phyloP scores from a whole-genome alignment of 2,797 vertebrate genomes.

The Pangasius krempfi region DNA sequence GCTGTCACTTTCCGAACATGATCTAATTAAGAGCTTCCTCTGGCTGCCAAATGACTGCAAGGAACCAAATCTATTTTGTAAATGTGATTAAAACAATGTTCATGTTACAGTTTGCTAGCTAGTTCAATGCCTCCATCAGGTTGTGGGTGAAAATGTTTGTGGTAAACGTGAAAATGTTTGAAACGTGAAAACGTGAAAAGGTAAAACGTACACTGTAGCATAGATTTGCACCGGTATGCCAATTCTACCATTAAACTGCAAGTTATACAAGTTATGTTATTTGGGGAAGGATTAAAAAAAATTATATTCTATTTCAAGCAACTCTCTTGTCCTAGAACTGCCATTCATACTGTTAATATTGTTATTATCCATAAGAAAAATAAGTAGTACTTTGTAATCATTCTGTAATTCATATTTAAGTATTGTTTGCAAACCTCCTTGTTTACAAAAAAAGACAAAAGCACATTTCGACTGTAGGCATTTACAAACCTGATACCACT shows the following conservation, averaged over 20 bases:
- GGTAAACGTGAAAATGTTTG: slow-evolving; percentile 8
- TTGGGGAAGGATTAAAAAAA: slow-evolving; percentile 19
- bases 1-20: neutral
- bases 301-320: slow-evolving; percentile 45
- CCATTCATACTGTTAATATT: slow-evolving; percentile 75
- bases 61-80: neutral
- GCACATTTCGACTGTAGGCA: slow-evolving; percentile 81
- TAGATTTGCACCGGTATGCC: neutral
- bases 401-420: slow-evolving; percentile 80
- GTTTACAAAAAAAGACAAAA: slow-evolving; percentile 80
- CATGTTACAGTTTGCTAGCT: neutral
- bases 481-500: slow-evolving; percentile 91
- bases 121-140: neutral
- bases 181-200: too few species aligned
- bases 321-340: slow-evolving; percentile 70
- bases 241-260: slow-evolving; percentile 25
- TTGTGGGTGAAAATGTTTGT: neutral
- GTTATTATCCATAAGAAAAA: slow-evolving; percentile 89
- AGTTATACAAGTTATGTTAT: slow-evolving; percentile 12
- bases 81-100: neutral
- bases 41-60: neutral
- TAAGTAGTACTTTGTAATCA: slow-evolving; percentile 80
- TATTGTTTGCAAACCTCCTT: slow-evolving; percentile 85
- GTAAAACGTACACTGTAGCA: slow-evolving; percentile 13
- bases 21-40: neutral